Percentiles rank a stretch among this genome's conserved stretches.
phyloP scores from a whole-genome alignment of 2,888 invertebrate genomes.

The Leptinotarsa haldemani region DNA sequence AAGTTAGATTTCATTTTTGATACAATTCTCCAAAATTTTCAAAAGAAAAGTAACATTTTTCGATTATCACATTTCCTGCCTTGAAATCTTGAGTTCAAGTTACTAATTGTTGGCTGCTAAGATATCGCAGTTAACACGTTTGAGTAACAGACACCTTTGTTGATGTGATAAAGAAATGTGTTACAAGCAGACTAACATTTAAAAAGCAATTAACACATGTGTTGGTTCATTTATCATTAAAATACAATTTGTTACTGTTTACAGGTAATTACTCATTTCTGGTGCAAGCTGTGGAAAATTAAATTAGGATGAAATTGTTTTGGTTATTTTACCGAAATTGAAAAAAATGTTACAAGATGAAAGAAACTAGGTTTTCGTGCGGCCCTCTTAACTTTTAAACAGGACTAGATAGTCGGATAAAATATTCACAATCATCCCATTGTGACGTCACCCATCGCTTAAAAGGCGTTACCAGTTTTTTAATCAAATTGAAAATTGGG shows the following conservation, averaged over 20 bases:
- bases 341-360: neutral
- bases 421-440: too few species aligned
- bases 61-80: neutral
- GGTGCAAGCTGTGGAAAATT: neutral
- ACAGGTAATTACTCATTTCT: constrained; percentile 7
- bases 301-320: neutral
- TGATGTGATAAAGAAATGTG: constrained; percentile 6
- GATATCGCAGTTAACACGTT: constrained; percentile 7
- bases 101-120: neutral
- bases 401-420: too few species aligned
- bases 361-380: neutral
- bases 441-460: too few species aligned
- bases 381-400: too few species aligned
- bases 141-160: constrained; percentile 5
- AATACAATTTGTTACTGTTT: constrained; percentile 15
- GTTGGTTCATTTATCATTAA: constrained; percentile 17
- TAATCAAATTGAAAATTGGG: too few species aligned
- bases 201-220: constrained; percentile 11
- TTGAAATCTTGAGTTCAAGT: neutral
- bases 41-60: neutral
- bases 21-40: too few species aligned
- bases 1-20: too few species aligned
- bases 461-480: too few species aligned
- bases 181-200: constrained; percentile 2
- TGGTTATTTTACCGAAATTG: neutral